A percentile compares a stretch with the other conserved stretches of the same genome.
phyloP scores from a whole-genome alignment of 2,113 vertebrate species.

The Bufo gargarizans region DNA sequence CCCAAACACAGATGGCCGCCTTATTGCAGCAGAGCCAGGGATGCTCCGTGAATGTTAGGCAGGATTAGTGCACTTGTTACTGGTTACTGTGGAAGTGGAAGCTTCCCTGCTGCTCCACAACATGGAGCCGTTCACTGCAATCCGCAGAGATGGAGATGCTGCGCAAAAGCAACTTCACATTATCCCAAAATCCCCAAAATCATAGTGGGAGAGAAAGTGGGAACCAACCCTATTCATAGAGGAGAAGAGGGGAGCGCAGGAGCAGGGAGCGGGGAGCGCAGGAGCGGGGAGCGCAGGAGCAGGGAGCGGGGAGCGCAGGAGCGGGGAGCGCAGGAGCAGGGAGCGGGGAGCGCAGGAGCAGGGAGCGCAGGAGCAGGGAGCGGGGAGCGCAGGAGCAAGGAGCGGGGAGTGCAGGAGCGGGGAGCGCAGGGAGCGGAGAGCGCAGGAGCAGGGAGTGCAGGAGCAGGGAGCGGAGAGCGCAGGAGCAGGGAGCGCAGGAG shows the following conservation, averaged over 20 bases:
- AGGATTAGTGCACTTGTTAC: constrained; percentile 85
- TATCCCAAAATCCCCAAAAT: constrained; percentile 11
- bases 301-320: too few species aligned
- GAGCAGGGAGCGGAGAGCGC: too few species aligned
- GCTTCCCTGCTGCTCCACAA: constrained; percentile 78
- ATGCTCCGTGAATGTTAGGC: constrained; percentile 80
- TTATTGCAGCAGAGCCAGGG: constrained; percentile 81
- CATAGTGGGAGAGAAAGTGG: background rate
- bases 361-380: too few species aligned
- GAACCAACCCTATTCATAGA: background rate
- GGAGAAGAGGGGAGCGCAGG: background rate
- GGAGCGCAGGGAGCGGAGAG: too few species aligned
- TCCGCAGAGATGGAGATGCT: constrained; percentile 74
- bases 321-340: too few species aligned
- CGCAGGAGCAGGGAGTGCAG: too few species aligned
- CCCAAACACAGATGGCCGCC: constrained; percentile 77
- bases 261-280: too few species aligned
- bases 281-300: background rate
- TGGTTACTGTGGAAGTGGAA: constrained; percentile 81
- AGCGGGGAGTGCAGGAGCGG: too few species aligned
- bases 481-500: too few species aligned
- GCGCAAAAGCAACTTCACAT: constrained; percentile 68
- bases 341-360: too few species aligned
- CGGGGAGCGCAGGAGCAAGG: too few species aligned
- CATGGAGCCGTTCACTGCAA: constrained; percentile 74